These are phyloP conservation scores for Bergia puertoricense DNA, from an alignment of 92 coral and sea anemone species.

Conservation along the genomic window DNA sequence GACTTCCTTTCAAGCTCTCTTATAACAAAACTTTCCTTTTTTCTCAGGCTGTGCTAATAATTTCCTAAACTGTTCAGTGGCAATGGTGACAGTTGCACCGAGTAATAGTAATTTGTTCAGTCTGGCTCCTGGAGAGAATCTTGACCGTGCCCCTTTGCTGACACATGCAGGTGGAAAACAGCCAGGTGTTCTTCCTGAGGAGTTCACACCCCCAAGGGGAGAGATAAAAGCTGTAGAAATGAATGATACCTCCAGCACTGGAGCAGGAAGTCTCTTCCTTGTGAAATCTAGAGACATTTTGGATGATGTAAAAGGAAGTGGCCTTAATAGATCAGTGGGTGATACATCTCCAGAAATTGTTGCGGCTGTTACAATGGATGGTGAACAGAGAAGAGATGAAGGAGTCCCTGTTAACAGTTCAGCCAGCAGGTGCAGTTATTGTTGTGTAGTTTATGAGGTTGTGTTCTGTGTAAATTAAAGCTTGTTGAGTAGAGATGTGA, in stretches of 20 bases:
- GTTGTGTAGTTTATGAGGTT: not conserved
- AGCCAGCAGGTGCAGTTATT: not conserved
- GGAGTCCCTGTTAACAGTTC: not conserved
- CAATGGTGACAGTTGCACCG: constrained; percentile 28
- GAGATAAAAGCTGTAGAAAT: not conserved
- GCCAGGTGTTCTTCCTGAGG: not conserved
- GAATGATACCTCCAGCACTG: not conserved
- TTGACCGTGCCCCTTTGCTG: not conserved
- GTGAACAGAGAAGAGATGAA: not conserved
- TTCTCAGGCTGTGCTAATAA: not conserved
- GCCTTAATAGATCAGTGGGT: not conserved
- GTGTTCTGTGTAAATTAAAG: not conserved
- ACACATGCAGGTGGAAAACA: not conserved
- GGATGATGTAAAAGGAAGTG: not conserved
- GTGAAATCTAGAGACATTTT: not conserved
- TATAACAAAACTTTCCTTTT: not conserved
- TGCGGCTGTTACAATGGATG: not conserved
- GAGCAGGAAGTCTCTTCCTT: not conserved
- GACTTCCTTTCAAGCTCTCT: no score
- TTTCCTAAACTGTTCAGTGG: not conserved
- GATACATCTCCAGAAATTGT: not conserved
- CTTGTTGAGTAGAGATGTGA: no score
- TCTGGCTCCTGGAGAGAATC: constrained; percentile 29
- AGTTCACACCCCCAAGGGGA: not conserved
- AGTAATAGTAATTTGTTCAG: constrained; percentile 2